Base-by-base conservation (phyloP, 1,140 invertebrate genomes). In the Drosophila ironensis region DNA sequence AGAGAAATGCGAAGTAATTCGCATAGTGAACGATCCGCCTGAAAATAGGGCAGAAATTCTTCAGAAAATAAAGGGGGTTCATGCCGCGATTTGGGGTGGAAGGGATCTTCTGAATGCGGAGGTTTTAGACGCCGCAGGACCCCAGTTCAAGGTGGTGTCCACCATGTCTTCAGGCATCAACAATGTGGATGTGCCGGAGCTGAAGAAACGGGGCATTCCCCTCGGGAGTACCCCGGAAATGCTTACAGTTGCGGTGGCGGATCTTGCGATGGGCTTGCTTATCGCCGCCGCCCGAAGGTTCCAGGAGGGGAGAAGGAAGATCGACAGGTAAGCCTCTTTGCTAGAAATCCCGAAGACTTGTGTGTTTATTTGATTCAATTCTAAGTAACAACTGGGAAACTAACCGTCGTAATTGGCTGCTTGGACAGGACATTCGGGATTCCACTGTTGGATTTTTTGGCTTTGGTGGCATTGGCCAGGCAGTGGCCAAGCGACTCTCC, bases 151-250 rank as follows among this genome's bases (percentile, higher is more conserved):
- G 91, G 94, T 97, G 0, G 92, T 99, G 12, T 94, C 93, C 0
- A 98, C 97, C 1, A 96, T 98, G 93, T 98, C 97, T 0, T 98
- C 98, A 5, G 98, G 89, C 12, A 92, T 94, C 78, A 95, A 97
- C 81, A 96, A 96, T 84, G 92, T 97, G 20, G 93, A 96, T 89
- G 70, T 96, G 1, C 70, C 89, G 1, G 94, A 94, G 81, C 91
- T 96, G 9, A 94, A 93, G 87, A 91, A 90, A 22, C 91, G 93
- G 66, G 92, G 93, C 11, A 94, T 97, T 37, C 92, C 91, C 57
- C 91, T 97, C 42, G 98, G 97, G 0, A 96, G 97, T 75, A 98
- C 98, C 3, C 97, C 98, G 9, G 93, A 94, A 76, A 95, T 98
- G 17, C 90, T 99, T 14, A 97, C 97, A 1, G 94, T 97, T 91